phyloP scores from a whole-genome alignment of 2,888 invertebrate genomes.

The Nowickia ferox region DNA sequence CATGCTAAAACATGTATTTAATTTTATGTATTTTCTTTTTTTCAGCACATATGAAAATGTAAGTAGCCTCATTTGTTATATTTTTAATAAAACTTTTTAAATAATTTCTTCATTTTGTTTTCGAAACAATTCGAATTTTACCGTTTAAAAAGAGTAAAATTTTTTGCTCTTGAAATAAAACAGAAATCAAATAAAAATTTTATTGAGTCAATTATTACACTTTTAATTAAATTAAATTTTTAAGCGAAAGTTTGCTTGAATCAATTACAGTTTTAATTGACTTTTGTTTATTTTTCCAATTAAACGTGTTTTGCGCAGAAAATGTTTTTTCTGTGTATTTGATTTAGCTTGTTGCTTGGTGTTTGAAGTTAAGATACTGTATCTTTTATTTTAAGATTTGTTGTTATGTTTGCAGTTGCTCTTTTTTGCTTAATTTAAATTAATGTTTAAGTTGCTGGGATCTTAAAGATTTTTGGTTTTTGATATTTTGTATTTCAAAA shows the following conservation, averaged over 20 bases:
- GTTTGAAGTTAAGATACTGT: slow-evolving; percentile 4
- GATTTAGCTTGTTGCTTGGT: neutral
- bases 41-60: neutral
- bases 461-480: slow-evolving; percentile 65
- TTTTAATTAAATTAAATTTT: too few species aligned
- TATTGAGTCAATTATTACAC: too few species aligned
- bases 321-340: too few species aligned
- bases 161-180: neutral
- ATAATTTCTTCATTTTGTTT: neutral
- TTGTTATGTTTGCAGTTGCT: slow-evolving; percentile 19
- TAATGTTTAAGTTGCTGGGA: slow-evolving; percentile 58
- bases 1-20: neutral
- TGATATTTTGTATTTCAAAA: slow-evolving; percentile 59
- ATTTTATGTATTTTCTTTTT: neutral
- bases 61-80: neutral
- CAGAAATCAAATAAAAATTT: too few species aligned
- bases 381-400: slow-evolving; percentile 8
- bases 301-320: too few species aligned
- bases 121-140: neutral
- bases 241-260: too few species aligned
- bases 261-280: too few species aligned
- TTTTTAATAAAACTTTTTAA: neutral
- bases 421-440: slow-evolving; percentile 68
- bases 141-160: neutral
- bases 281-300: too few species aligned